Conservation (phyloP, 2,797 vertebrate species). For the Poecilia gillii region DNA sequence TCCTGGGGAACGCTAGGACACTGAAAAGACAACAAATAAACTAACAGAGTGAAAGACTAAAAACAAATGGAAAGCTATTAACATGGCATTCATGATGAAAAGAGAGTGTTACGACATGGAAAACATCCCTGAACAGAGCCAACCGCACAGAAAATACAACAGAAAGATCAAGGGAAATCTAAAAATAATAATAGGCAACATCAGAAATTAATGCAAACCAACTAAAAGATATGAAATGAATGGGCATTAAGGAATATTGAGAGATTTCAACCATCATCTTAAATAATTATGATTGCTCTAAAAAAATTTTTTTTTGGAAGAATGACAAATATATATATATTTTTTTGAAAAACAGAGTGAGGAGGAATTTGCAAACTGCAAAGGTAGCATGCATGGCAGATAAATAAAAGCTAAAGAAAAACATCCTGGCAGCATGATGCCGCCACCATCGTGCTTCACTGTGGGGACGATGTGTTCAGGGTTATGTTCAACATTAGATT, state of each 20-base stretch:
- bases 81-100: neutral
- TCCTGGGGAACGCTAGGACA: neutral
- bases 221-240: neutral
- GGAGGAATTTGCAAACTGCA: neutral
- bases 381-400: neutral
- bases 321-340: neutral
- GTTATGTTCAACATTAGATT: neutral
- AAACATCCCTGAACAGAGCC: neutral
- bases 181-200: neutral
- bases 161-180: neutral
- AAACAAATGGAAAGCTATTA: neutral
- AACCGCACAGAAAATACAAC: neutral
- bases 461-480: neutral
- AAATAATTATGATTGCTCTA: neutral
- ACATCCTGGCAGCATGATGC: neutral
- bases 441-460: neutral
- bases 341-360: neutral
- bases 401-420: neutral
- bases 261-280: neutral
- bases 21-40: neutral
- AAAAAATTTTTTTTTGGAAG: neutral
- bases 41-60: neutral
- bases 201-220: neutral
- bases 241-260: neutral
- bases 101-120: neutral